Conservation (phyloP, 2,888 invertebrate genomes). For the Selenia dentaria region DNA sequence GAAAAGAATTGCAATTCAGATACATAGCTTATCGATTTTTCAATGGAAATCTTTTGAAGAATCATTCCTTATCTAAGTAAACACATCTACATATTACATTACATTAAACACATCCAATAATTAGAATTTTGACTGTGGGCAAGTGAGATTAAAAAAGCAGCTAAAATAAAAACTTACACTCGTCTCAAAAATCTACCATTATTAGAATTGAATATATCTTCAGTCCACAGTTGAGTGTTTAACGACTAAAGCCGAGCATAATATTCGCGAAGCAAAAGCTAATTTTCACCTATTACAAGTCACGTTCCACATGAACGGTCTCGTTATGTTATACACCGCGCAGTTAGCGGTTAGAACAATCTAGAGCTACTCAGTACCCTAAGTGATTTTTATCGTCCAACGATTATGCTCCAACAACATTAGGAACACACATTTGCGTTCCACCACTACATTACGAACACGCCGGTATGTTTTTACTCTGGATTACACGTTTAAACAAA, state of each 20-base stretch:
- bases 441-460: slow-evolving; percentile 63
- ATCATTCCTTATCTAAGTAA: no score
- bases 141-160: no score
- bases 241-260: slow-evolving; percentile 32
- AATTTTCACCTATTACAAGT: slow-evolving; percentile 55
- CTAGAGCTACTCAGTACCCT: slow-evolving; percentile 60
- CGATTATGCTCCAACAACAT: slow-evolving; percentile 69
- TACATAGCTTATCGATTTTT: slow-evolving; percentile 1
- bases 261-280: slow-evolving; percentile 44
- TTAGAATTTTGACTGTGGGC: no score
- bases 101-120: no score
- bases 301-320: slow-evolving; percentile 48
- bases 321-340: slow-evolving; percentile 48
- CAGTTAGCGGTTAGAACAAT: slow-evolving; percentile 60
- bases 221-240: slow-evolving; percentile 6
- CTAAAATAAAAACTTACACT: no score
- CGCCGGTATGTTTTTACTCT: slow-evolving; percentile 66
- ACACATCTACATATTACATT: no score
- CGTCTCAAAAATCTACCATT: no score
- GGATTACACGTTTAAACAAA: slow-evolving; percentile 81
- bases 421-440: slow-evolving; percentile 69
- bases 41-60: neutral
- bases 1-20: slow-evolving; percentile 21
- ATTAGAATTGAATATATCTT: no score
- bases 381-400: slow-evolving; percentile 77